Evolutionary conservation across 2,113 vertebrate genomes (phyloP), one percentile per base, ranked within the genome.

Genomic region (Siniperca chuatsi): DNA sequence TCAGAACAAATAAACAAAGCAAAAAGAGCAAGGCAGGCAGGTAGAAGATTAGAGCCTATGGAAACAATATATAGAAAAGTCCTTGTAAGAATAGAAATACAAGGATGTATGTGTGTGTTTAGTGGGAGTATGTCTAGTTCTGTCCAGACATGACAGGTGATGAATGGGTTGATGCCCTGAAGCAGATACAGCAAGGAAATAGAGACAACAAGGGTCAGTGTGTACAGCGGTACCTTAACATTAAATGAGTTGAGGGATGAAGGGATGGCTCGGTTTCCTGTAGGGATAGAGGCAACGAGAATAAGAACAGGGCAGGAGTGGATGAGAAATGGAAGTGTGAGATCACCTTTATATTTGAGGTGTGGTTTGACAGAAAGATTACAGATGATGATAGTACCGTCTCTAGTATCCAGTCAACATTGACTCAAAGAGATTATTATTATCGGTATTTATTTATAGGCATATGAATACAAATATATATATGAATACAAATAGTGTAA

Each of bases 161-260:
- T 77, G 35, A 18, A 91, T 84, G 67, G 10, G 68, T 57, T 48
- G 58, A 62, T 58, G 48, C 46, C 57, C 55, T 57, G 67, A 74
- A 48, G 79, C 54, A 67, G 78, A 58, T 23, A 58, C 20, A 69
- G n/a, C 40, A 16, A 68, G 67, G 52, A 78, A 81, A 75, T 37
- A 2, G 79, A 71, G 23, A 60, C 65, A 66, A 8, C 48, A 35
- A 33, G 68, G 84, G 79, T 83, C 73, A 35, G 25, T 42, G 79
- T 7, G 23, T 35, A 0, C 57, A 42, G 50, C 33, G 8, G 44
- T 71, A 48, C 37, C 50, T 37, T 46, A 62, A 15, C 66, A 21
- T 33, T 35, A 82, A 85, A 85, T 83, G 85, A 72, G 80, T 16
- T 42, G 11, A 79, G 75, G 61, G 85, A 78, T 23, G 50, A 62